Evolutionary conservation across 2,797 vertebrate genomes (phyloP).

Genomic region (Micrastur ruficollis): DNA sequence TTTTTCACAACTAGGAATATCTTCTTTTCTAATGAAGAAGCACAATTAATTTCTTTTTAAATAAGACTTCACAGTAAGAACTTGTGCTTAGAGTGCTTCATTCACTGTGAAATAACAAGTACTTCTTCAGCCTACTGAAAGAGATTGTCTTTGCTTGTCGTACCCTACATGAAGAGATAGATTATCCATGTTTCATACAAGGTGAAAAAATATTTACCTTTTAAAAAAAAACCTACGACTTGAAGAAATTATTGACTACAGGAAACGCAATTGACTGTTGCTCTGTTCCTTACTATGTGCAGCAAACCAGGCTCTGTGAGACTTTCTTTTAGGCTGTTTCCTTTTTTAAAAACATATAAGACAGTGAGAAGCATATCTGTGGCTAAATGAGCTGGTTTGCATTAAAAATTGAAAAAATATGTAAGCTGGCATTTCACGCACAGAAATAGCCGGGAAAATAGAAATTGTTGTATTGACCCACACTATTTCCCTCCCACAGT

Average conservation of each 20-base stretch:
- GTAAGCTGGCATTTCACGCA: neutral
- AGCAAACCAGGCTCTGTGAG: neutral
- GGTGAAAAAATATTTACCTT: neutral
- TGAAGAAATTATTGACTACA: neutral
- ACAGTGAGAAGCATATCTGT: neutral
- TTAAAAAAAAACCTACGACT: neutral
- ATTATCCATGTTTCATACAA: neutral
- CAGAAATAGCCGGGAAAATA: neutral
- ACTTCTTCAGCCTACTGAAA: neutral
- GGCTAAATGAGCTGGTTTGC: neutral
- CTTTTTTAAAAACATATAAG: neutral
- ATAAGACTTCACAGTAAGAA: neutral
- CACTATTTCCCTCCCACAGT: slow-evolving; percentile 7
- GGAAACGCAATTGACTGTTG: fast-evolving
- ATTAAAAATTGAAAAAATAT: neutral
- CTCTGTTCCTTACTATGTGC: neutral
- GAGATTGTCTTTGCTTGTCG: neutral
- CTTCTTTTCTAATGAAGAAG: neutral
- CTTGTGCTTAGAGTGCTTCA: neutral
- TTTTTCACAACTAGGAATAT: neutral
- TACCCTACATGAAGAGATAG: neutral
- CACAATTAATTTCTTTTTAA: neutral
- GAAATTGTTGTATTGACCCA: neutral
- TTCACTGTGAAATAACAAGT: neutral
- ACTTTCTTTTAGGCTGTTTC: neutral